Evolutionary conservation across 2,888 invertebrate species (phyloP).

Genomic region (Lasius fuliginosus): DNA sequence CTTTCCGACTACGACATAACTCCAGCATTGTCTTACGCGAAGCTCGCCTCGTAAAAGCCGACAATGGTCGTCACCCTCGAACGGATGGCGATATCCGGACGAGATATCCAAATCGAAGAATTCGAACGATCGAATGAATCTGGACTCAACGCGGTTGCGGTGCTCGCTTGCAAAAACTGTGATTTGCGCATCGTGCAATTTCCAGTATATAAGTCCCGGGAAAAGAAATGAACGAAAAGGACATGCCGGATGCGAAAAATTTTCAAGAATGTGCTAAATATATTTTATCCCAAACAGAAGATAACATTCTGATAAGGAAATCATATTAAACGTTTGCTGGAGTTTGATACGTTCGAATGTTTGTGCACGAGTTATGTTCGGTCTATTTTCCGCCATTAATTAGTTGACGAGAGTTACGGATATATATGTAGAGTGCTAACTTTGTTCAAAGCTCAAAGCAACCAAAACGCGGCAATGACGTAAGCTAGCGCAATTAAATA

Average conservation of each 20-base stretch:
- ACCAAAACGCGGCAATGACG: constrained; percentile 24
- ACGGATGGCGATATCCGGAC: constrained; percentile 32
- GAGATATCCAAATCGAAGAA: constrained; percentile 49
- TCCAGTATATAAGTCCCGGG: neutral
- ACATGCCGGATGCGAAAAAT: neutral
- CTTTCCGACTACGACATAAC: neutral
- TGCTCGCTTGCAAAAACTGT: neutral
- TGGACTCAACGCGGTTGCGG: neutral
- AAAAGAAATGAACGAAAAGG: neutral
- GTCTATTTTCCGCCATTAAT: constrained; percentile 37
- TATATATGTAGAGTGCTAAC: constrained; percentile 38
- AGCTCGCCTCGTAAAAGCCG: constrained; percentile 46
- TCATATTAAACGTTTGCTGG: neutral
- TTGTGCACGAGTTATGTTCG: neutral
- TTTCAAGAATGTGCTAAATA: neutral
- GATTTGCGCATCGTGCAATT: neutral
- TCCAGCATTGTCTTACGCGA: constrained; percentile 23
- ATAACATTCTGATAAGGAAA: constrained; percentile 25
- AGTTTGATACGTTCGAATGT: constrained; percentile 11
- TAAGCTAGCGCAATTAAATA: constrained; percentile 29
- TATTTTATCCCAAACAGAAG: neutral
- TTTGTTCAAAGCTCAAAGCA: constrained; percentile 38
- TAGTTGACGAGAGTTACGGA: constrained; percentile 32
- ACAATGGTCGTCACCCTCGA: constrained; percentile 31
- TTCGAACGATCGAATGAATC: constrained; percentile 37